phyloP scores from a whole-genome alignment of 2,797 vertebrate genomes.

The Halcyon smyrnensis region DNA sequence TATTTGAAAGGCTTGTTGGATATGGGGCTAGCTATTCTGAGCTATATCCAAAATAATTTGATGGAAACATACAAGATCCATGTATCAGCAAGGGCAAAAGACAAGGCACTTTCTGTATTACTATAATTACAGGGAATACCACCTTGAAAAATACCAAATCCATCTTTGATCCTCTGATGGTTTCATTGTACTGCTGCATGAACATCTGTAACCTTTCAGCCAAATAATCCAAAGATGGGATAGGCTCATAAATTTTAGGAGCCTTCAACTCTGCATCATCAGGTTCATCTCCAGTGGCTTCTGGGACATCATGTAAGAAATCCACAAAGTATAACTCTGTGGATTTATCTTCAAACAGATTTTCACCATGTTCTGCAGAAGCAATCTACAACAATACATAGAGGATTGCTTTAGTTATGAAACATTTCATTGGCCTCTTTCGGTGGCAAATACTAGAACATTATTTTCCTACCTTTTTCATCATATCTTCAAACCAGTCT shows the following conservation, averaged over 20 bases:
- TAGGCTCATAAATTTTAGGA: constrained; percentile 86
- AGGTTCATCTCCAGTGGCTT: constrained; percentile 81
- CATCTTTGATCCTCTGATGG: constrained; percentile 82
- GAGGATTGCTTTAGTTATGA: not conserved
- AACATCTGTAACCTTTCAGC: constrained; percentile 79
- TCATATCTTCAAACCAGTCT: constrained; percentile 76
- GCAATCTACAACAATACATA: constrained; percentile 72
- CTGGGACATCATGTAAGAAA: constrained; percentile 83
- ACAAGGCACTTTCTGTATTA: not conserved
- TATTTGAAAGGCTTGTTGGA: not conserved
- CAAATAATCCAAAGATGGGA: constrained; percentile 81
- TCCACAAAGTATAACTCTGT: constrained; percentile 83
- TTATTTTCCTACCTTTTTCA: constrained; percentile 76
- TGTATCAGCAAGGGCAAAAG: not conserved
- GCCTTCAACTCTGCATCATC: constrained; percentile 82
- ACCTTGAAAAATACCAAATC: constrained; percentile 90
- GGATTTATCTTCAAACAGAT: constrained; percentile 71
- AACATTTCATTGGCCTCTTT: not conserved
- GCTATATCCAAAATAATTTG: not conserved
- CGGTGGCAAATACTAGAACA: not conserved
- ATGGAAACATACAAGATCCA: not conserved
- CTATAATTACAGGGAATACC: not conserved
- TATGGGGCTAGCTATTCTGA: not conserved
- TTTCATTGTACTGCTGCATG: constrained; percentile 86
- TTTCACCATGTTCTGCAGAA: constrained; percentile 78